Evolutionary conservation across 2,113 vertebrate species (phyloP).

Genomic region (Zapus hudsonius): DNA sequence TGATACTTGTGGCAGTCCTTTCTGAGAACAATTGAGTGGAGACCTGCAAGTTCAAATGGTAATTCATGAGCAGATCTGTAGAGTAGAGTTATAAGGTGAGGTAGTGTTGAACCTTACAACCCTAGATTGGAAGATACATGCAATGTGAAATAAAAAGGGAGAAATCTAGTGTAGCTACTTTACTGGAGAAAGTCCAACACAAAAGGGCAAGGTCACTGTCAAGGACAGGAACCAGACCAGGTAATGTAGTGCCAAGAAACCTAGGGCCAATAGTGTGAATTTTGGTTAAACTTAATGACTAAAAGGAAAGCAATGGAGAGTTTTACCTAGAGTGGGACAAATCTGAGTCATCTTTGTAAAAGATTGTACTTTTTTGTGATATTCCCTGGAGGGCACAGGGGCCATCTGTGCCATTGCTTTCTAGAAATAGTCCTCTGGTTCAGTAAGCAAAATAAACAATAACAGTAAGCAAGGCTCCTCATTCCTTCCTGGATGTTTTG

Average conservation of each 20-base stretch:
- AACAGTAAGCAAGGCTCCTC: background rate
- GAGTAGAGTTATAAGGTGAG: background rate
- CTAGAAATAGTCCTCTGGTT: background rate
- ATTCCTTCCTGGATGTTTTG: background rate
- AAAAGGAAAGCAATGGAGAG: background rate
- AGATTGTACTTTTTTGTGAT: background rate
- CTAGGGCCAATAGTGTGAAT: background rate
- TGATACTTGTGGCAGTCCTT: background rate
- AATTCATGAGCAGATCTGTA: background rate
- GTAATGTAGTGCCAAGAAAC: background rate
- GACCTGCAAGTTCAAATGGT: background rate
- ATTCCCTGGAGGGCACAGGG: background rate
- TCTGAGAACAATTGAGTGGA: background rate
- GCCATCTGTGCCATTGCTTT: background rate
- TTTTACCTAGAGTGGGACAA: background rate
- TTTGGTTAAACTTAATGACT: background rate
- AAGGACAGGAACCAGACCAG: background rate
- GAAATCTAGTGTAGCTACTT: background rate
- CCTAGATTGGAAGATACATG: too few species aligned
- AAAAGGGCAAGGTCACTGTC: background rate
- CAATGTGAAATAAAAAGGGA: background rate
- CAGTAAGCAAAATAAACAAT: background rate
- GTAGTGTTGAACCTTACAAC: background rate
- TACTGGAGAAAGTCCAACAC: background rate
- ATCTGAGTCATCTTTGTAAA: background rate